Evolutionary conservation across 2,888 invertebrate genomes (phyloP), one percentile per base, ranked within the genome.

Genomic region (Tuta absoluta): DNA sequence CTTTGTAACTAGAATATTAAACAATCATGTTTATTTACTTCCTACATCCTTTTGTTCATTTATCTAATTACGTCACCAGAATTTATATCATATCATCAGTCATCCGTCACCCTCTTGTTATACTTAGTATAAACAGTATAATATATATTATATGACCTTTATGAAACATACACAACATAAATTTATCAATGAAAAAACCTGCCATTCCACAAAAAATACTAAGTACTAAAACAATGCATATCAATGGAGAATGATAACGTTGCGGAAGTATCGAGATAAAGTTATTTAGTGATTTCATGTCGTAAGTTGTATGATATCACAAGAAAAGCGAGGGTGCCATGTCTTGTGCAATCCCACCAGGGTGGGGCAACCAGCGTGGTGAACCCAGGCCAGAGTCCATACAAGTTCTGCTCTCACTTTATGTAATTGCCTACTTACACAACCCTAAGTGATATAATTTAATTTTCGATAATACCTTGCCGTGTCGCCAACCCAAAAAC

Each of bases 401-500:
- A 69, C 68, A 66, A 64, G 66, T 69, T 75, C 70, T 71, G 69
- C 75, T 77, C 76, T 76, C 76, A 75, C 77, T 79, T 78, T 78
- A 78, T 77, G 69, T 75, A 77, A 80, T 76, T 73, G 66, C 71
- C 71, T 70, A 71, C 69, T 82, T 80, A 74, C 78, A 73, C 74
- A 79, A 80, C 72, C 65, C 64, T 65, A 70, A 70, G 74, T 80
- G 81, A 81, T 75, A 79, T 76, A 78, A 78, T 80, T 80, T 77
- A 74, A 75, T 72, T 77, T 73, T 71, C 66, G 71, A 72, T 75
- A 68, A 68, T 69, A 71, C 66, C 63, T 68, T n/a, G 66, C 71
- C 63, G 57, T 53, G 48, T 62, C 65, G 62, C 21, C 48, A 57
- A 71, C 64, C 37, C 49, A 51, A 64, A 28, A 67, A 70, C 72